Evolutionary conservation across 2,888 invertebrate species (phyloP).

Genomic region (Plebejus argus): DNA sequence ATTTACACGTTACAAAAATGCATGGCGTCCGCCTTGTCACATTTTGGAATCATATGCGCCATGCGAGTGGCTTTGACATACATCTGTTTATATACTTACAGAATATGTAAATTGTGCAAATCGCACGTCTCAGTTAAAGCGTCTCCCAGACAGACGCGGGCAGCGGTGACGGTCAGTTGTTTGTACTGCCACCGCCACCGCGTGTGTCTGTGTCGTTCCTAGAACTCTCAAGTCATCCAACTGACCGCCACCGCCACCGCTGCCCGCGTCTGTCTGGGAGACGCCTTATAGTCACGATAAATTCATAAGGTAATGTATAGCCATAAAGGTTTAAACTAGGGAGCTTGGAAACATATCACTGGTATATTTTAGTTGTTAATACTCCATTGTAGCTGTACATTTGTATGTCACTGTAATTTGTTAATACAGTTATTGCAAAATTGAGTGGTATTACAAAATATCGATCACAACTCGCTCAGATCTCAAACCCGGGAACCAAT

Average conservation of each 20-base stretch:
- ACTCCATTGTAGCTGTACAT: background rate
- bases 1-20: constrained; percentile 11
- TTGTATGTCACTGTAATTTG: background rate
- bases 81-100: background rate
- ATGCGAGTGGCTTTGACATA: background rate
- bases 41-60: background rate
- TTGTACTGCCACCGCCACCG: too few species aligned
- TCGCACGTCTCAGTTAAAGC: background rate
- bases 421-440: too few species aligned
- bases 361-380: background rate
- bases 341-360: background rate
- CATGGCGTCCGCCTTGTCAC: constrained; percentile 1
- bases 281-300: background rate
- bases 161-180: too few species aligned
- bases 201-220: too few species aligned
- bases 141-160: too few species aligned
- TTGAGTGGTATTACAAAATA: too few species aligned
- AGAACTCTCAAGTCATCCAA: too few species aligned
- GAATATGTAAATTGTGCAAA: constrained; percentile 4
- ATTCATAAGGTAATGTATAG: background rate
- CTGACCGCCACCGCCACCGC: too few species aligned
- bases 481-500: too few species aligned
- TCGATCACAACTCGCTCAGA: too few species aligned
- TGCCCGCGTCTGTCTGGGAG: too few species aligned
- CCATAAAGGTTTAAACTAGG: background rate